Conservation (phyloP, 2,797 vertebrate species). For the Platalea minor region DNA sequence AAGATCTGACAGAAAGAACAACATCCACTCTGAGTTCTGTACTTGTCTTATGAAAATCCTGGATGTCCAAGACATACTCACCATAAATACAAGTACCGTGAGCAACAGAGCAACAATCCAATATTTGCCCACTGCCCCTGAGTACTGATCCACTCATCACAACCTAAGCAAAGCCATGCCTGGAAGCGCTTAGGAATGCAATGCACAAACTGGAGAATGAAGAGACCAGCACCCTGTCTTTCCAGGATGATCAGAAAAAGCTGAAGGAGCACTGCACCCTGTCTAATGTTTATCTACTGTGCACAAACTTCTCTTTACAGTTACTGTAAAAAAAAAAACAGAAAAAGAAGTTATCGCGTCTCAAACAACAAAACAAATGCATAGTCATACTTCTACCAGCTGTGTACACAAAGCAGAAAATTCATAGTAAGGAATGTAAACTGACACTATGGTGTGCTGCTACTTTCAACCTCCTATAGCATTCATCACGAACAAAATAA, state of each 20-base stretch:
- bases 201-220: neutral
- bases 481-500: neutral
- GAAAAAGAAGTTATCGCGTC: neutral
- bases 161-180: neutral
- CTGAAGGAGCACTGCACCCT: neutral
- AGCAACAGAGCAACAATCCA: neutral
- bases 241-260: neutral
- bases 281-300: neutral
- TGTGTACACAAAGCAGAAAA: neutral
- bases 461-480: neutral
- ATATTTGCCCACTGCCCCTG: neutral
- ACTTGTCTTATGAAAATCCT: neutral
- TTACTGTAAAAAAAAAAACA: neutral
- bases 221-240: neutral
- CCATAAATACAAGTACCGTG: neutral
- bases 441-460: neutral
- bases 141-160: neutral
- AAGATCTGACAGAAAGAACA: neutral
- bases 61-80: neutral
- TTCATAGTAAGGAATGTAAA: neutral
- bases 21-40: rapidly evolving
- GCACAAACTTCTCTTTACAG: neutral
- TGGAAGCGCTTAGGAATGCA: neutral
- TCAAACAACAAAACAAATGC: neutral
- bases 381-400: neutral